Evolutionary conservation across 2,113 vertebrate genomes (phyloP).

Genomic region (Calyptommatus sinebrachiatus): DNA sequence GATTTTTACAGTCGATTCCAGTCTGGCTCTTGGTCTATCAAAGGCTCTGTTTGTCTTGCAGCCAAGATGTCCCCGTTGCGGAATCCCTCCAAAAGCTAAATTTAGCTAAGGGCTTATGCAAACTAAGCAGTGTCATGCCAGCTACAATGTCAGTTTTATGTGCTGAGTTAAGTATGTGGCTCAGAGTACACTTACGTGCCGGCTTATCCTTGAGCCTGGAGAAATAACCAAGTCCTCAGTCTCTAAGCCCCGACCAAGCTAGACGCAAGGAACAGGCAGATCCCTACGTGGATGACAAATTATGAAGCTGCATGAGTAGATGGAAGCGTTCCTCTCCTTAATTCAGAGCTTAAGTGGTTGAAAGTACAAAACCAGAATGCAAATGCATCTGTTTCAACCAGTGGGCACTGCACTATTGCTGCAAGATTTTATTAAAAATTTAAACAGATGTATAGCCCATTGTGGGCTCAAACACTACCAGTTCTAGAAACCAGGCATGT

Average conservation of each 20-base stretch:
- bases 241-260: neutral
- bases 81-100: neutral
- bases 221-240: neutral
- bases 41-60: neutral
- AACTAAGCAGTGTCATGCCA: neutral
- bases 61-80: neutral
- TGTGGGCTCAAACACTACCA: no score
- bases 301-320: no score
- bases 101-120: constrained; percentile 1
- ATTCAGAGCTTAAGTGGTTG: neutral
- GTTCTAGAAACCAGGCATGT: no score
- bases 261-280: neutral
- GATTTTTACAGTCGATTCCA: neutral
- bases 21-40: neutral
- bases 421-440: no score
- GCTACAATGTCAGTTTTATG: neutral
- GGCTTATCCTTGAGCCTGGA: neutral
- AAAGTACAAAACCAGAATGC: neutral
- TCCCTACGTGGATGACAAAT: no score
- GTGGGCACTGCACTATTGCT: neutral
- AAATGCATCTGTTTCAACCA: neutral
- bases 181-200: neutral
- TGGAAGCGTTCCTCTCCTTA: neutral
- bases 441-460: no score
- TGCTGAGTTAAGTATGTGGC: neutral